Evolutionary conservation across 2,888 invertebrate species (phyloP).

Genomic region (Gymnocheta viridis): DNA sequence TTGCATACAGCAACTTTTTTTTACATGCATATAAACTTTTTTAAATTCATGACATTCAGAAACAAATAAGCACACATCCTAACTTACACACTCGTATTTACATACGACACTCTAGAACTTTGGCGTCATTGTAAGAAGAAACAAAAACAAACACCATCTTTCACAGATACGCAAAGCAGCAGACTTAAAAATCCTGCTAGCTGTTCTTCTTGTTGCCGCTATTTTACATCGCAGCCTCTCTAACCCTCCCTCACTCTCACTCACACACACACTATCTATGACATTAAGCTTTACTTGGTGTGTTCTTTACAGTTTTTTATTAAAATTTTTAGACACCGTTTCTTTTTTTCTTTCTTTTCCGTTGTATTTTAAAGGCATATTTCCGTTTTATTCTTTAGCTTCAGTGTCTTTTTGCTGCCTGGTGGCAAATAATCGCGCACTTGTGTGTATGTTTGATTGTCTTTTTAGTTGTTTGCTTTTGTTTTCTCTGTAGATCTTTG

Average conservation of each 20-base stretch:
- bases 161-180: background rate
- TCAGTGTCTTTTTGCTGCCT: conserved; percentile 52
- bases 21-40: conserved; percentile 8
- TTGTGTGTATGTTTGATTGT: background rate
- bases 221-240: background rate
- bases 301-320: conserved; percentile 28
- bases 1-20: conserved; percentile 48
- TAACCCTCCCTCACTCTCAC: background rate
- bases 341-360: background rate
- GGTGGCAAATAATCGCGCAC: conserved; percentile 12
- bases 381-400: conserved; percentile 63
- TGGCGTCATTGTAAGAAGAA: conserved; percentile 56
- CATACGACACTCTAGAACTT: conserved; percentile 50
- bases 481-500: conserved; percentile 43
- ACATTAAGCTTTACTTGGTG: conserved; percentile 55
- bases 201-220: background rate
- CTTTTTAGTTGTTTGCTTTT: conserved; percentile 43
- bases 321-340: conserved; percentile 21
- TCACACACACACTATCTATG: background rate
- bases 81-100: conserved; percentile 27
- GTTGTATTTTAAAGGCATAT: conserved; percentile 66
- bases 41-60: conserved; percentile 65
- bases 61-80: conserved; percentile 45
- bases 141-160: conserved; percentile 34
- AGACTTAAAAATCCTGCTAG: conserved; percentile 26